These are phyloP conservation scores for Diloba caeruleocephala DNA, from an alignment of 2,888 invertebrate species.

Conservation along the genomic window DNA sequence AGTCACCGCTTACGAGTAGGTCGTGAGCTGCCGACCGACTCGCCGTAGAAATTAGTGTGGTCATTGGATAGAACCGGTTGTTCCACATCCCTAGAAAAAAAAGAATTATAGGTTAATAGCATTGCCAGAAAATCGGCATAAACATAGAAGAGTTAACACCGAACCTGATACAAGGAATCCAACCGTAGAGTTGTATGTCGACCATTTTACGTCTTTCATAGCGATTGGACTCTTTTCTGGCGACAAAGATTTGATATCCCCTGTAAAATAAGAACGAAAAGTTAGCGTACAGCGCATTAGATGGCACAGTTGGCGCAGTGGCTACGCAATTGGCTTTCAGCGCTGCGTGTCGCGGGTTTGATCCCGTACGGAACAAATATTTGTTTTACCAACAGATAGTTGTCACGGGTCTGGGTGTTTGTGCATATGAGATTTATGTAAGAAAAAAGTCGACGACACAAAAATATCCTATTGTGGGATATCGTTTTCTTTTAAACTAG, in stretches of 20 bases:
- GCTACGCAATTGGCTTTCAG: too few species aligned
- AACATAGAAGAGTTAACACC: neutral
- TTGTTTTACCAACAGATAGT: too few species aligned
- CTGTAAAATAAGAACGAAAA: constrained; percentile 79
- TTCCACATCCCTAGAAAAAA: constrained; percentile 93
- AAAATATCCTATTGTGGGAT: too few species aligned
- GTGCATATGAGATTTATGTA: too few species aligned
- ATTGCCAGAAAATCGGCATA: too few species aligned
- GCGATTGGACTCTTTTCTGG: constrained; percentile 96
- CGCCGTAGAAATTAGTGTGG: constrained; percentile 94
- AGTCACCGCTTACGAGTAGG: constrained; percentile 95
- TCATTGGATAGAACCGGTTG: constrained; percentile 95
- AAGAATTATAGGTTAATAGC: neutral
- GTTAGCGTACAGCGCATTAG: constrained; percentile 1
- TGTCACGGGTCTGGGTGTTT: too few species aligned
- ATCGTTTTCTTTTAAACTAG: too few species aligned
- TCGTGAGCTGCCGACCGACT: constrained; percentile 95
- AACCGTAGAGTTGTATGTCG: constrained; percentile 95
- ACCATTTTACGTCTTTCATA: constrained; percentile 97
- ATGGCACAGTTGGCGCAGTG: too few species aligned
- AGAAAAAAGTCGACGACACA: too few species aligned
- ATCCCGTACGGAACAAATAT: too few species aligned
- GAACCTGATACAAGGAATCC: constrained; percentile 95
- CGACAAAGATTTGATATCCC: constrained; percentile 96
- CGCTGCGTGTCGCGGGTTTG: too few species aligned